These are phyloP conservation scores for Idaea aversata DNA, from an alignment of 2,888 invertebrate species.

Conservation along the genomic window DNA sequence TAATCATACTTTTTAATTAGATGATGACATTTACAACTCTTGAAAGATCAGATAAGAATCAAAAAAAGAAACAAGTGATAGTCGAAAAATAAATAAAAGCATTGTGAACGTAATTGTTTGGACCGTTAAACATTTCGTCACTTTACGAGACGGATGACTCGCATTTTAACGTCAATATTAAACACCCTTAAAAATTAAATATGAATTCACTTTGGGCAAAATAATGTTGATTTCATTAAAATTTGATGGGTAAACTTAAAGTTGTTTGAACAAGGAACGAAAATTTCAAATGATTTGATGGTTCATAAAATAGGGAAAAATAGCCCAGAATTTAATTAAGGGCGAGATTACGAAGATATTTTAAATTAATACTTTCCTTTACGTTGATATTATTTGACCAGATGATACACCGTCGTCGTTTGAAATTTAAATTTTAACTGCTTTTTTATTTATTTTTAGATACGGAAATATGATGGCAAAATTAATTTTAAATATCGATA, in stretches of 20 bases:
- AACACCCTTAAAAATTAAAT: neutral
- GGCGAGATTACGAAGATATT: neutral
- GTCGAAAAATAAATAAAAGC: too few species aligned
- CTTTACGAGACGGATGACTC: neutral
- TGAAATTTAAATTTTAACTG: neutral
- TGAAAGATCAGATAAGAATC: too few species aligned
- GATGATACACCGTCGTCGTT: neutral
- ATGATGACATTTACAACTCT: too few species aligned
- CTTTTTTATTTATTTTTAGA: neutral
- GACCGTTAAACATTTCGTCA: too few species aligned
- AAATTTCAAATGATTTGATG: neutral
- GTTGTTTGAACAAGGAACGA: neutral
- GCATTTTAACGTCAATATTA: neutral
- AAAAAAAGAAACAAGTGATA: too few species aligned
- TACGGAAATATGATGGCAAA: neutral
- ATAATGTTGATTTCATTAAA: slow-evolving; percentile 1
- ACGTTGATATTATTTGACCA: neutral
- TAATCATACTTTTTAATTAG: too few species aligned
- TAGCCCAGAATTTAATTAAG: neutral
- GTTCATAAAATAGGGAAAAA: neutral
- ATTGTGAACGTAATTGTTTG: too few species aligned
- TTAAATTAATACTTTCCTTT: neutral
- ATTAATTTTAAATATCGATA: neutral
- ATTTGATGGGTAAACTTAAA: neutral
- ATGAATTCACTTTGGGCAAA: neutral